Percentiles rank a stretch among this genome's conserved stretches.
These are phyloP conservation scores for Pherbina coryleti DNA, from an alignment of 2,888 invertebrate species.

Conservation along the genomic window DNA sequence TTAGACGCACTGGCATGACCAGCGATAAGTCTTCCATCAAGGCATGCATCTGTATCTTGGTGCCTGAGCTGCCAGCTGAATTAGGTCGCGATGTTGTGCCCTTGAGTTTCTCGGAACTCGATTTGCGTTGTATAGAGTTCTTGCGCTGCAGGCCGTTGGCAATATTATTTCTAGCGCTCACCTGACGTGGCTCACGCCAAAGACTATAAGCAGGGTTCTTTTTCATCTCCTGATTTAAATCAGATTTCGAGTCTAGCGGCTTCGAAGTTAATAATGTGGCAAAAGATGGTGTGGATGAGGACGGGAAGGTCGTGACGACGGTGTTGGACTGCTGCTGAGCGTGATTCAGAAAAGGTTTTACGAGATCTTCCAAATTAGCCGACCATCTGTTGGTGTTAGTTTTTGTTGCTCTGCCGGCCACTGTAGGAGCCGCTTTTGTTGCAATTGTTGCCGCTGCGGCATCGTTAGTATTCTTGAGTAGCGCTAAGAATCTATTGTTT, in stretches of 20 bases:
- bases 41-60: constrained; percentile 59
- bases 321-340: background rate
- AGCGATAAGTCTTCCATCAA: constrained; percentile 65
- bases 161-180: background rate
- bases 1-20: constrained; percentile 62
- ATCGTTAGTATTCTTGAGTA: constrained; percentile 48
- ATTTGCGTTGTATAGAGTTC: constrained; percentile 54
- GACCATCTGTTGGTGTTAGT: background rate
- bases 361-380: constrained; percentile 19
- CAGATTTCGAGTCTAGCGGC: background rate
- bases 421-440: constrained; percentile 41
- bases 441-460: constrained; percentile 24
- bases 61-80: constrained; percentile 46
- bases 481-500: constrained; percentile 52
- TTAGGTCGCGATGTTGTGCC: constrained; percentile 56
- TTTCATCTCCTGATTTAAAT: background rate
- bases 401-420: background rate
- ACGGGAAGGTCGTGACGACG: background rate
- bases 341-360: constrained; percentile 18
- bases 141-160: constrained; percentile 50
- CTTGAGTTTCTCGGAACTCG: constrained; percentile 60
- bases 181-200: constrained; percentile 22
- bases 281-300: constrained; percentile 12
- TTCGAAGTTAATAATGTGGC: background rate
- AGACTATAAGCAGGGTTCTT: background rate